Evolutionary conservation across 2,113 vertebrate species (phyloP).

Genomic region (Synchiropus splendidus): DNA sequence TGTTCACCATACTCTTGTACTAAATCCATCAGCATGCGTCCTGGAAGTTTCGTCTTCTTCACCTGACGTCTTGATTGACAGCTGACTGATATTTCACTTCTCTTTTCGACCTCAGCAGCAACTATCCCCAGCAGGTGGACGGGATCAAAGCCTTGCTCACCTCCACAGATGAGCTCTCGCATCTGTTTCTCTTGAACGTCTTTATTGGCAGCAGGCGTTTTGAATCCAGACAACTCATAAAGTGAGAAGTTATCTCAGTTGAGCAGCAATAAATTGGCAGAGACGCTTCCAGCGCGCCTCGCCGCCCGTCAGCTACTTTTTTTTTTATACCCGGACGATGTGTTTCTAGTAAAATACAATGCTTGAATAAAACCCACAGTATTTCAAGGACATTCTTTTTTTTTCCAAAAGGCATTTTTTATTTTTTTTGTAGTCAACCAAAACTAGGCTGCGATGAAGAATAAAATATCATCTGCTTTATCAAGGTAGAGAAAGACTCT

Average conservation of each 20-base stretch:
- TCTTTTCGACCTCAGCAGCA: constrained; percentile 8
- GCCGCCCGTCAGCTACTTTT: constrained; percentile 37
- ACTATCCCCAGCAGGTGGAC: constrained; percentile 37
- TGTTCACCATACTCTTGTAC: too few relatives aligned
- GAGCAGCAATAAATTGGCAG: constrained; percentile 51
- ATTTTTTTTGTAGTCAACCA: neutral
- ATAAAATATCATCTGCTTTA: too few relatives aligned
- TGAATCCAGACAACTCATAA: constrained; percentile 45
- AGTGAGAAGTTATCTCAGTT: constrained; percentile 56
- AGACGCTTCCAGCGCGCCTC: constrained; percentile 48
- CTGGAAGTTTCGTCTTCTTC: too few relatives aligned
- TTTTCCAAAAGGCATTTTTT: constrained; percentile 15
- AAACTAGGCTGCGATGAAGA: neutral
- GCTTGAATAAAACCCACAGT: neutral
- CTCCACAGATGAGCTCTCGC: constrained; percentile 49
- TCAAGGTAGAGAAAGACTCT: too few relatives aligned
- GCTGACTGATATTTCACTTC: constrained; percentile 22
- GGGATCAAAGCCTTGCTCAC: constrained; percentile 53
- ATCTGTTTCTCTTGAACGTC: constrained; percentile 50
- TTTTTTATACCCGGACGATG: constrained; percentile 24
- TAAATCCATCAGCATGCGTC: too few relatives aligned
- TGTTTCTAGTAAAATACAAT: constrained; percentile 9
- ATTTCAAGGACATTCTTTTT: constrained; percentile 13
- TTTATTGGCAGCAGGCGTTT: constrained; percentile 37
- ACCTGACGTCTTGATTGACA: constrained; percentile 19